A percentile compares a stretch with the other conserved stretches of the same genome.
Evolutionary conservation across 2,797 vertebrate species (phyloP).

Genomic region (Alectoris magna): DNA sequence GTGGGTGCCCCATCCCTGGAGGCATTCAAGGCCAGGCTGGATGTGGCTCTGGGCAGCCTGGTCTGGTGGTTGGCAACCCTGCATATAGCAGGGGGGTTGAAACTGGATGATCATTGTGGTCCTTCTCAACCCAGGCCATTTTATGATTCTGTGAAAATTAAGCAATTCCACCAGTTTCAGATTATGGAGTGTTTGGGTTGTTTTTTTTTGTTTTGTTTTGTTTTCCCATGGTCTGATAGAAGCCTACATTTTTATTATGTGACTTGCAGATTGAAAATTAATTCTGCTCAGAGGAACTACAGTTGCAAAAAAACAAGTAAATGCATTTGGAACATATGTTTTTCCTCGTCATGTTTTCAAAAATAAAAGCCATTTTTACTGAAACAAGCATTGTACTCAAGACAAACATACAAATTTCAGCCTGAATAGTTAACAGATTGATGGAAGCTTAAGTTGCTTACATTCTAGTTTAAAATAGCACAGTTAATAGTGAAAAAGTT

Average conservation of each 20-base stretch:
- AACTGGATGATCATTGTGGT: no score
- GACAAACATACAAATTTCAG: constrained; percentile 9
- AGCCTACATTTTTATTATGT: neutral
- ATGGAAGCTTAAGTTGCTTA: neutral
- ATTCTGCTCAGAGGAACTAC: neutral
- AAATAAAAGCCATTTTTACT: neutral
- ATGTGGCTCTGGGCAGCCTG: no score
- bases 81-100: no score
- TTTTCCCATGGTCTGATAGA: neutral
- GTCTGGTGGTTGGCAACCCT: no score
- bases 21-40: no score
- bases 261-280: neutral
- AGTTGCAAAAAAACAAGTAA: neutral
- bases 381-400: neutral
- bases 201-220: neutral
- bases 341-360: neutral
- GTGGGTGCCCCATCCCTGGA: no score
- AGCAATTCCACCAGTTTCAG: neutral
- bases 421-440: neutral
- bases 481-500: neutral
- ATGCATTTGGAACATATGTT: neutral
- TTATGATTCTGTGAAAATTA: neutral
- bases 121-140: no score
- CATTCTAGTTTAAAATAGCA: neutral
- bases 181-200: neutral